Evolutionary conservation across 1,140 invertebrate species (phyloP), one percentile per base, ranked within the genome.

Genomic region (Dreissena polymorpha): DNA sequence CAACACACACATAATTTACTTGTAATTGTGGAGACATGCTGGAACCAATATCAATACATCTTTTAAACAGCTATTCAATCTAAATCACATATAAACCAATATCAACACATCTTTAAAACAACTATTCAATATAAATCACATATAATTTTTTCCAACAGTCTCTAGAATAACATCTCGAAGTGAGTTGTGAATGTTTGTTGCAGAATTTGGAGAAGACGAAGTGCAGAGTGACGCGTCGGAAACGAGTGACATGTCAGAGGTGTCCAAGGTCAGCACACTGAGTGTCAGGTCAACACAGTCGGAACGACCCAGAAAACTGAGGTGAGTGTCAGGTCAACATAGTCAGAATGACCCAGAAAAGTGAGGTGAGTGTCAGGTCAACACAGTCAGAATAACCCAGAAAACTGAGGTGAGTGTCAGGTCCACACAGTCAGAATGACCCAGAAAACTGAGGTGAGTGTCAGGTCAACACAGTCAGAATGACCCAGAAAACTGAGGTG

Each of bases 181-280:
- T 39, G 39, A 39, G 39, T 39, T 39, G 39, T 39, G 39, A 39
- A 63, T 79, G 21, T 81, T 57, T 68, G 18, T 82, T 79, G 27
- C 84, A 91, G 91, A 92, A 71, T 90, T 92, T 77, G 91, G 91
- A 60, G 91, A 92, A 65, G 87, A 93, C 82, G 92, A 93, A 74
- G 88, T 92, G 18, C 90, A 86, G 8, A 93, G 92, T 88, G 92
- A 93, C 82, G 91, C 89, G 2, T 92, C 91, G 14, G 92, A 93
- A 78, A 92, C 90, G 8, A 92, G 91, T 82, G 92, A 92, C 80
- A 91, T 93, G 91, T 93, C 92, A n/a, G 92, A 93, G 71, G 88
- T 92, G 14, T 93, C 92, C n/a, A 92, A 92, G 86, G 90, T 92
- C 69, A 90, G 89, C 86, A 91, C 89, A 55, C 90, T 92, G 79